A percentile compares a stretch with the other conserved stretches of the same genome.
Conservation (phyloP, 2,888 invertebrate genomes). For the Eristalinus aeneus region DNA sequence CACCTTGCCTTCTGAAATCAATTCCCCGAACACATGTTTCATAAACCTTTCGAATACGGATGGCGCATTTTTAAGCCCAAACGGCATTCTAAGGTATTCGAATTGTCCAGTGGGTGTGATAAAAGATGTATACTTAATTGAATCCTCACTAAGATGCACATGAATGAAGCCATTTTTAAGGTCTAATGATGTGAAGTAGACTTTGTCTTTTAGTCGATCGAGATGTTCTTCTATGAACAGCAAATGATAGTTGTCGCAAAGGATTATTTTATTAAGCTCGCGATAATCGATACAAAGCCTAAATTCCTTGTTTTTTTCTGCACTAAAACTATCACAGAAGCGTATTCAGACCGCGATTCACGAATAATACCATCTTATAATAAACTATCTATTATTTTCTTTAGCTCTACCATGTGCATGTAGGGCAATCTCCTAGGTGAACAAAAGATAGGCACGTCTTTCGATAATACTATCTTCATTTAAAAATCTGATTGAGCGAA, state of each 20-base stretch:
- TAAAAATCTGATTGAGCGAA: neutral
- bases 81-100: slow-evolving; percentile 11
- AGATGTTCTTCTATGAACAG: slow-evolving; percentile 42
- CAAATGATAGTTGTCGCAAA: slow-evolving; percentile 53
- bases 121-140: slow-evolving; percentile 24
- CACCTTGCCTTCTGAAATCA: slow-evolving; percentile 50
- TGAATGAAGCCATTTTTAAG: slow-evolving; percentile 70
- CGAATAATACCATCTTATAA: neutral
- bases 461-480: neutral
- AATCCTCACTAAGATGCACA: neutral
- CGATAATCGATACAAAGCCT: slow-evolving; percentile 57
- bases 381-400: slow-evolving; percentile 1
- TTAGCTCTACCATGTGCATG: neutral
- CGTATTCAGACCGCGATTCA: too few species aligned
- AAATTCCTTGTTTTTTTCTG: slow-evolving; percentile 29
- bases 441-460: slow-evolving; percentile 12
- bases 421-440: slow-evolving; percentile 16
- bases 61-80: slow-evolving; percentile 47
- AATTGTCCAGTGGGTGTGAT: slow-evolving; percentile 1
- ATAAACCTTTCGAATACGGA: slow-evolving; percentile 64
- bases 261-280: slow-evolving; percentile 44
- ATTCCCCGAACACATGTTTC: slow-evolving; percentile 49
- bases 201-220: slow-evolving; percentile 57
- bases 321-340: too few species aligned
- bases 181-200: slow-evolving; percentile 69